A percentile compares a stretch with the other conserved stretches of the same genome.
Conservation (phyloP, 2,888 invertebrate genomes). For the Lysandra bellargus region DNA sequence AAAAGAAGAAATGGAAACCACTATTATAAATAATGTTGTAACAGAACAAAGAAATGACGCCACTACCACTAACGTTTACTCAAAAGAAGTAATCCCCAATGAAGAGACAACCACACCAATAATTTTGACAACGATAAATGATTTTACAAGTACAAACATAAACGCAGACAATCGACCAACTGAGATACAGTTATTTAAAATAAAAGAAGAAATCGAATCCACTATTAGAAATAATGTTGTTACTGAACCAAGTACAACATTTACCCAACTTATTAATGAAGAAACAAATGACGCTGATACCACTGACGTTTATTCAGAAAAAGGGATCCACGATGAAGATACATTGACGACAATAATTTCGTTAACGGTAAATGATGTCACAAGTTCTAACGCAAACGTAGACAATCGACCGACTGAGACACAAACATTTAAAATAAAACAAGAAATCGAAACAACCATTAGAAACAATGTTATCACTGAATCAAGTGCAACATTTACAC, state of each 20-base stretch:
- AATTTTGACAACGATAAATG: too few relatives aligned
- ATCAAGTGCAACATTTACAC: not conserved
- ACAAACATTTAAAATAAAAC: not conserved
- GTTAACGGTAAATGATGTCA: not conserved
- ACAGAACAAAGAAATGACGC: not conserved
- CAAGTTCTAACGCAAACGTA: not conserved
- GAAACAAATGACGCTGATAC: not conserved
- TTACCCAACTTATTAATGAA: not conserved
- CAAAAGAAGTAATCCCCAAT: too few relatives aligned
- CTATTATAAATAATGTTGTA: too few relatives aligned
- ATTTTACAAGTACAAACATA: too few relatives aligned
- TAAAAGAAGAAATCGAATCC: too few relatives aligned
- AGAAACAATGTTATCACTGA: not conserved
- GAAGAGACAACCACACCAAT: too few relatives aligned
- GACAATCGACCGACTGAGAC: not conserved
- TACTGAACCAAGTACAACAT: too few relatives aligned
- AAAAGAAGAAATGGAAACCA: not conserved
- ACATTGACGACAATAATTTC: not conserved
- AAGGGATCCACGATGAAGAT: too few relatives aligned
- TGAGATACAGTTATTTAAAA: too few relatives aligned
- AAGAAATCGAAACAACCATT: not conserved
- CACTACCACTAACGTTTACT: too few relatives aligned
- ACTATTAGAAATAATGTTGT: too few relatives aligned
- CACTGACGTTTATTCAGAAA: not conserved
- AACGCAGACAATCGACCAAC: too few relatives aligned